Conservation (phyloP, 1,140 invertebrate species). For the Tetramorium simillimum region DNA sequence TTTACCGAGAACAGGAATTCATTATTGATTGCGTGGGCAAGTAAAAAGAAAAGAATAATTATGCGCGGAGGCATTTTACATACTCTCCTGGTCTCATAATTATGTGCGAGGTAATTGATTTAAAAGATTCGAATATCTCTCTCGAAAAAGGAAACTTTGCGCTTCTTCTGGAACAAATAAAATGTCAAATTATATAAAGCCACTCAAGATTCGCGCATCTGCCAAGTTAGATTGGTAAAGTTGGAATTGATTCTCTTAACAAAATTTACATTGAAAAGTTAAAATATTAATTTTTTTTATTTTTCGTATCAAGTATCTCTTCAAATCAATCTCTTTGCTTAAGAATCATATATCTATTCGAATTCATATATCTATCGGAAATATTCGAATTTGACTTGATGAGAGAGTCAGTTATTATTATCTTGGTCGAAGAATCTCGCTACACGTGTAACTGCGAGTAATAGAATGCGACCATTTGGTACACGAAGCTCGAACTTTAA, state of each 20-base stretch:
- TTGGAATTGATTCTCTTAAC: not conserved
- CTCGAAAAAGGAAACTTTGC: not conserved
- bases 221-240: not conserved
- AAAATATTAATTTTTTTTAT: not conserved
- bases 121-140: not conserved
- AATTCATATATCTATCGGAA: too few species aligned
- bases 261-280: not conserved
- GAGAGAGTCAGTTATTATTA: not conserved
- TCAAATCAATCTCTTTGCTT: not conserved
- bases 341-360: not conserved
- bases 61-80: slow-evolving; percentile 46
- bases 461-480: not conserved
- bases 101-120: slow-evolving; percentile 3
- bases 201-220: not conserved
- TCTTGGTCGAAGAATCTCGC: not conserved
- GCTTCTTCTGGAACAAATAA: not conserved
- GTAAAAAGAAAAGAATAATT: not conserved
- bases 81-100: slow-evolving; percentile 45
- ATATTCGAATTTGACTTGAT: not conserved
- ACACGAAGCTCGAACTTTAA: not conserved
- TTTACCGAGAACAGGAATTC: not conserved
- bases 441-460: not conserved
- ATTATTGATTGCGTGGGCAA: slow-evolving; percentile 21
- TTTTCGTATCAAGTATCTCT: not conserved
- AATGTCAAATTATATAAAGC: not conserved